Conservation (phyloP, 2,113 vertebrate genomes). For the Cynopterus brachyotis region DNA sequence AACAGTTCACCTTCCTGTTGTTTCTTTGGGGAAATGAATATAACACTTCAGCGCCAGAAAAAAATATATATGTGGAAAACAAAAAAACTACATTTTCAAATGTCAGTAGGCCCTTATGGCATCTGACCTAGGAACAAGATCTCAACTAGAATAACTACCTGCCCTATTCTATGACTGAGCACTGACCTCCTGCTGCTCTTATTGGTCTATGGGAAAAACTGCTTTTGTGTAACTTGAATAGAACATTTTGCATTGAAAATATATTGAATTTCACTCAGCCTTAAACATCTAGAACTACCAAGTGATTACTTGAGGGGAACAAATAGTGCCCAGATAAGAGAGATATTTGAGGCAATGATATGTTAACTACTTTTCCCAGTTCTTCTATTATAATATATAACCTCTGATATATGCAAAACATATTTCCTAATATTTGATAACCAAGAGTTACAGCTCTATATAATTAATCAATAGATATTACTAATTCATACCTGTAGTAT, state of each 20-base stretch:
- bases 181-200: not conserved
- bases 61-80: not conserved
- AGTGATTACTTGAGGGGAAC: not conserved
- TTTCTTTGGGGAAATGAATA: constrained; percentile 48
- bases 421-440: not conserved
- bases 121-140: constrained; percentile 13
- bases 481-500: not conserved
- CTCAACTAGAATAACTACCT: not conserved
- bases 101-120: not conserved
- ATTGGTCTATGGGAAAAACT: not conserved
- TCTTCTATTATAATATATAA: not conserved
- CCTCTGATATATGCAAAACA: not conserved
- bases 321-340: not conserved
- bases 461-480: not conserved
- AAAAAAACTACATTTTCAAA: constrained; percentile 9
- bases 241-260: constrained; percentile 28
- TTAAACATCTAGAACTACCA: not conserved
- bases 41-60: not conserved
- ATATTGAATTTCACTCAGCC: not conserved
- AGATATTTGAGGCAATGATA: not conserved
- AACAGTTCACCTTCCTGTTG: constrained; percentile 57
- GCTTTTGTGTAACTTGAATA: not conserved
- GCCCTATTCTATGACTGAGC: not conserved
- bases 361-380: not conserved
- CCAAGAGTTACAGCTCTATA: not conserved